These are phyloP conservation scores for Falco peregrinus DNA, from an alignment of 2,797 vertebrate genomes.

Conservation along the genomic window DNA sequence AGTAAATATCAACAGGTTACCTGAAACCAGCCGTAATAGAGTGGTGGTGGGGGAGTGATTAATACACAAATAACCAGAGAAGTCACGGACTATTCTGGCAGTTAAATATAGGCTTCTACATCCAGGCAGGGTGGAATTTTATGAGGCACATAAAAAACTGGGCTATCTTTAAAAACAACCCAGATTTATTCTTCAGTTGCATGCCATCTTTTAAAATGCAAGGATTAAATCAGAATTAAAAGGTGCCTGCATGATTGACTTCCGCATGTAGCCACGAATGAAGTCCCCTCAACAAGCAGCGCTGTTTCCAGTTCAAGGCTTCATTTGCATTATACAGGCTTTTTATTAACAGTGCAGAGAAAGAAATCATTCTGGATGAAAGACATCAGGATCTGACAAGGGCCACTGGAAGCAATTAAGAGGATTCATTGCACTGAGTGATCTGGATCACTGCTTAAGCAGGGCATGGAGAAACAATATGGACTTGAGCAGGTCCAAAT, in stretches of 20 bases:
- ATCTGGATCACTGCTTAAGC: background rate
- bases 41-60: background rate
- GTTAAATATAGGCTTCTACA: constrained; percentile 24
- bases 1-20: constrained; percentile 18
- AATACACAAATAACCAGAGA: constrained; percentile 5
- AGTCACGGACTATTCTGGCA: background rate
- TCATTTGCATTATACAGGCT: background rate
- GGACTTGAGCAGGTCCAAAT: background rate
- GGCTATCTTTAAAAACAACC: background rate
- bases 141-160: background rate
- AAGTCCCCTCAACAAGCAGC: background rate
- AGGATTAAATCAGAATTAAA: constrained; percentile 13
- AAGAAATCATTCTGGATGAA: background rate
- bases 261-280: background rate
- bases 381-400: background rate
- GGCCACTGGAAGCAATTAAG: background rate
- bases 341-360: background rate
- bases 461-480: background rate
- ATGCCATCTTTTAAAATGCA: background rate
- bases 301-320: background rate
- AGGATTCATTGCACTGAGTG: background rate
- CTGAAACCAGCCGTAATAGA: background rate
- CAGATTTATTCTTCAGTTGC: background rate
- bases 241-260: background rate
- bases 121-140: background rate